Evolutionary conservation across 2,888 invertebrate species (phyloP), one percentile per base, ranked within the genome.

Genomic region (Linhomoeus sp.): DNA sequence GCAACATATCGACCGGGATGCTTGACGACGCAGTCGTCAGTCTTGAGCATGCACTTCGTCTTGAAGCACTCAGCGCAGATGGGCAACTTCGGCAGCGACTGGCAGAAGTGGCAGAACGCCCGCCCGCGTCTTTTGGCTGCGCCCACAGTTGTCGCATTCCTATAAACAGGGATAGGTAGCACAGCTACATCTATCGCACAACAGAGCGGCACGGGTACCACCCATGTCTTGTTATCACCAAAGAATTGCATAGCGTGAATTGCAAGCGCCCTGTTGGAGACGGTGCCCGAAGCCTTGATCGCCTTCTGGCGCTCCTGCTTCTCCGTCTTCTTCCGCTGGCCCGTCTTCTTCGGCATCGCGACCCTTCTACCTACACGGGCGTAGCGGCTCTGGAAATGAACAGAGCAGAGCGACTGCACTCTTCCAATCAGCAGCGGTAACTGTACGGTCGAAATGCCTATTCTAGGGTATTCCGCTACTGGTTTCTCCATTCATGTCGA

Each of bases 291-390:
- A 38, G 56, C 53, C 33, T 62, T 55, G 7, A 68, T 65, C 43
- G 58, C 62, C 48, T 58, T 58, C 52, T 67, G 68, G 49, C 67
- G 52, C 52, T 66, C 70, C 64, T 88, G 87, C 64, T 88, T 90
- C 63, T 92, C 90, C 0, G 90, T 88, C 65, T 92, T 92, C 64
- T 88, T 90, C n/a, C 90, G 75, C 62, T 87, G 87, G 0, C 90
- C 90, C 1, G 90, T 88, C 69, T 92, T 92, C 68, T 90, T 92
- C 29, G 87, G 87, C 87, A 87, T 86, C n/a, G n/a, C n/a, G n/a
- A n/a, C n/a, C n/a, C n/a, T n/a, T n/a, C n/a, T n/a, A n/a, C n/a
- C n/a, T n/a, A n/a, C n/a, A n/a, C n/a, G n/a, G n/a, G n/a, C n/a
- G n/a, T n/a, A n/a, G n/a, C n/a, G n/a, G n/a, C n/a, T n/a, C n/a